These are phyloP conservation scores for Xenentodon cancila DNA, from an alignment of 2,797 vertebrate genomes.

Conservation along the genomic window DNA sequence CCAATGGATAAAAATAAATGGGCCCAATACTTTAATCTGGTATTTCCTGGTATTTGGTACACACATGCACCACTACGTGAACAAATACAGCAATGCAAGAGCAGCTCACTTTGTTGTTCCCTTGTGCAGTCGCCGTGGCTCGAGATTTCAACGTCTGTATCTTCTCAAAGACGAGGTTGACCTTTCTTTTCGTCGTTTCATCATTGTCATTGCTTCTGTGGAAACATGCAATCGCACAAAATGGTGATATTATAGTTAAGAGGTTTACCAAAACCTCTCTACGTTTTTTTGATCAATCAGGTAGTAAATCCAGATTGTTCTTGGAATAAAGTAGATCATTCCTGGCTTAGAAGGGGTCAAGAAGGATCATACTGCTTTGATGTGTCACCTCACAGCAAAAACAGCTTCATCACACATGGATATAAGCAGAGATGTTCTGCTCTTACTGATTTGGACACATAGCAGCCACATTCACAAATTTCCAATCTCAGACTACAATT, in stretches of 20 bases:
- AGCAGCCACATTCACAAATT: too few species aligned
- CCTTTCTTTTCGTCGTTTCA: conserved; percentile 94
- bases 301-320: conserved; percentile 62
- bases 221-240: conserved; percentile 29
- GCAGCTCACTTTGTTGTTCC: conserved; percentile 78
- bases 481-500: too few species aligned
- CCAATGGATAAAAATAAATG: conserved; percentile 2
- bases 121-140: conserved; percentile 85
- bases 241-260: conserved; percentile 8
- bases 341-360: conserved; percentile 47
- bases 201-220: conserved; percentile 92
- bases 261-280: conserved; percentile 18
- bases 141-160: conserved; percentile 98
- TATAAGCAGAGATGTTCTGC: too few species aligned
- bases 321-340: conserved; percentile 59
- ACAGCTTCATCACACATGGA: conserved; percentile 59
- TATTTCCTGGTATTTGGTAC: too few species aligned
- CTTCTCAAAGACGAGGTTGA: conserved; percentile 99
- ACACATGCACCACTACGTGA: background rate
- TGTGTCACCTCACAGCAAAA: conserved; percentile 70
- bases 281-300: conserved; percentile 40
- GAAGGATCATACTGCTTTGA: conserved; percentile 69
- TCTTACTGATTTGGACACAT: too few species aligned
- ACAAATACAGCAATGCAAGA: conserved; percentile 39
- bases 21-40: background rate